phyloP scores from a whole-genome alignment of 2,888 invertebrate genomes.

The Clistopyga incitator region DNA sequence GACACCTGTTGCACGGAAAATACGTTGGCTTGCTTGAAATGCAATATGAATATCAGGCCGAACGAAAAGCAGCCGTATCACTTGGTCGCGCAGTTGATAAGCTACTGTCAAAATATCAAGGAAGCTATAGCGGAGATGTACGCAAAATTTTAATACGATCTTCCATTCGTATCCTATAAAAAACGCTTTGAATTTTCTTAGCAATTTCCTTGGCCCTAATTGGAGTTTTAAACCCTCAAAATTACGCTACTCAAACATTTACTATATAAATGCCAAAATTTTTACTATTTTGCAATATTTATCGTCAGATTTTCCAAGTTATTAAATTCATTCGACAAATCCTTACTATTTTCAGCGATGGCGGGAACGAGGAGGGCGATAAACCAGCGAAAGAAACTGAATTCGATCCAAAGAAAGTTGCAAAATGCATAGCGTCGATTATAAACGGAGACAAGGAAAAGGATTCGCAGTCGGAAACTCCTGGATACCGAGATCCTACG shows the following conservation, averaged over 20 bases:
- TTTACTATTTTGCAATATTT: no score
- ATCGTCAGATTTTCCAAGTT: no score
- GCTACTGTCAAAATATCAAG: constrained; percentile 70
- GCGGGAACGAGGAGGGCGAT: not conserved
- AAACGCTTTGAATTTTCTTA: not conserved
- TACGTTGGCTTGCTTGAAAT: constrained; percentile 68
- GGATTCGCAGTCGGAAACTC: constrained; percentile 12
- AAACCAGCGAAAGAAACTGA: no score
- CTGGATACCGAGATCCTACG: constrained; percentile 30
- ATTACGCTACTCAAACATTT: no score
- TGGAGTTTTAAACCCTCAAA: no score
- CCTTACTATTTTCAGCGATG: not conserved
- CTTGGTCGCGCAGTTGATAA: constrained; percentile 68
- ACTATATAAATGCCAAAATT: no score
- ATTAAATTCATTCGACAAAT: no score
- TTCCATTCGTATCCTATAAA: not conserved
- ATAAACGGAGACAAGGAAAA: not conserved
- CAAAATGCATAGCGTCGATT: not conserved
- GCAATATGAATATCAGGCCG: constrained; percentile 69
- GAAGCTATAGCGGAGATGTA: constrained; percentile 69
- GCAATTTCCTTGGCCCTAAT: not conserved
- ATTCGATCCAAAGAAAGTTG: no score
- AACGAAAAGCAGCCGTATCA: constrained; percentile 71
- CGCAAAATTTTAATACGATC: not conserved
- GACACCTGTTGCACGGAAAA: constrained; percentile 66